These are phyloP conservation scores for Coregonus sp. DNA, from an alignment of 2,797 vertebrate species.

Conservation along the genomic window DNA sequence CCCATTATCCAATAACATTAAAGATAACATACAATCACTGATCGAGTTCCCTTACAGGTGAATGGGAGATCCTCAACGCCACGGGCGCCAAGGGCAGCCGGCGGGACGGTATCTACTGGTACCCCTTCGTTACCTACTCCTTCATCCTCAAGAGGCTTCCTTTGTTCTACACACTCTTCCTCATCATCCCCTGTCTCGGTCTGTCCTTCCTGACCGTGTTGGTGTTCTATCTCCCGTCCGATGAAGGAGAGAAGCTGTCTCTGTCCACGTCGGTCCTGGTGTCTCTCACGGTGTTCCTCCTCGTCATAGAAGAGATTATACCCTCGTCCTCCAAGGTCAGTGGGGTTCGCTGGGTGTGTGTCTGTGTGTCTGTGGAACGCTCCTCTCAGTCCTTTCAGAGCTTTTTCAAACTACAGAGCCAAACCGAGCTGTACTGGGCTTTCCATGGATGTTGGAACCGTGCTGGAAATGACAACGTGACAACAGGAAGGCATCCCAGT, in stretches of 20 bases:
- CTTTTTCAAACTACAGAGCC: too few species aligned
- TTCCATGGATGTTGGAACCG: too few species aligned
- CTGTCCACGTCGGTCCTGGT: conserved; percentile 93
- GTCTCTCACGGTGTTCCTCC: conserved; percentile 93
- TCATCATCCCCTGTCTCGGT: conserved; percentile 93
- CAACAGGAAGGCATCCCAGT: too few species aligned
- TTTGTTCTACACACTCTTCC: conserved; percentile 92
- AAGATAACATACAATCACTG: not conserved
- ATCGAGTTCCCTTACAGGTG: conserved; percentile 56
- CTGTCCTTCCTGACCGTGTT: conserved; percentile 92
- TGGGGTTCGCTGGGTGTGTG: not conserved
- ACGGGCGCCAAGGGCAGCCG: conserved; percentile 86
- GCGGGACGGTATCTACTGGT: conserved; percentile 85
- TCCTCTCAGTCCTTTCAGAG: too few species aligned
- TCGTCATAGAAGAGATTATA: conserved; percentile 97
- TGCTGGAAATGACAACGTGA: too few species aligned
- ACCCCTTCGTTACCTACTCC: conserved; percentile 89
- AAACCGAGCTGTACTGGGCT: too few species aligned
- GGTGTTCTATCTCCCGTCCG: conserved; percentile 93
- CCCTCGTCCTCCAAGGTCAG: conserved; percentile 94
- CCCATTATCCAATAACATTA: not conserved
- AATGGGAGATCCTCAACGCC: conserved; percentile 93
- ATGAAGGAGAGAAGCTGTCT: conserved; percentile 95
- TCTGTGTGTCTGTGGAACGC: not conserved
- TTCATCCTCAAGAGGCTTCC: conserved; percentile 91